Base-by-base conservation (phyloP, 2,113 vertebrate genomes). In the Pampusana beccarii region DNA sequence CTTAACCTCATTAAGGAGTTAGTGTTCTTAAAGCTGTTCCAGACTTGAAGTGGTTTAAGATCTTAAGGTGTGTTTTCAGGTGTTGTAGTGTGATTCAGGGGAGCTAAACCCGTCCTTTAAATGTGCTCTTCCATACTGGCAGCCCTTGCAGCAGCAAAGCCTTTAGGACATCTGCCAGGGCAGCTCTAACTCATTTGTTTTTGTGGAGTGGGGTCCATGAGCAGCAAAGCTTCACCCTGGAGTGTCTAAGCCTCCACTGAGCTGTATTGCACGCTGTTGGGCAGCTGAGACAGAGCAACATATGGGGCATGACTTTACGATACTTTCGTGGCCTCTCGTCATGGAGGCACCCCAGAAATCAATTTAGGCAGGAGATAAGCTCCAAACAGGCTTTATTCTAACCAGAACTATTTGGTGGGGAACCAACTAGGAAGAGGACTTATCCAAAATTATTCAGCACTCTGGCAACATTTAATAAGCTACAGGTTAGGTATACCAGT, bases 221-320 rank as follows among this genome's bases (percentile, higher is more conserved):
- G 3, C 51, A 70, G 58, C 31, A 13, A 84, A 53, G 40, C 33
- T 88, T 25, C 90, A 77, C 5, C 13, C 7, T 4, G 0, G 0
- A 0, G 5, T 15, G 36, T 29, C 38, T 36, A 10, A 74, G 24
- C 34, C 51, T 31, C 3, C 0, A 4, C 0, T 0, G 2, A 80
- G 28, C 53, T 69, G 36, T 33, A 5, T 2, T 31, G 33, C 40
- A 14, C 2, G 0, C 29, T 2, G 14, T 2, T 46, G 72, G 71
- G 58, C 64, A 62, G 69, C 56, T 38, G 67, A 33, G 48, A 46
- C 28, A n/a, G 21, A 54, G 28, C 31, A 36, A 17, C 7, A 1
- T 1, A 15, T 0, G 0, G 17, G 33, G 21, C 4, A 5, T 0
- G 6, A 19, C 29, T 72, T 87, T 50, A 16, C 5, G 21, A 16